Percentiles rank a stretch among this genome's conserved stretches.
Evolutionary conservation across 2,113 vertebrate genomes (phyloP).

Genomic region (Dipodomys merriami): DNA sequence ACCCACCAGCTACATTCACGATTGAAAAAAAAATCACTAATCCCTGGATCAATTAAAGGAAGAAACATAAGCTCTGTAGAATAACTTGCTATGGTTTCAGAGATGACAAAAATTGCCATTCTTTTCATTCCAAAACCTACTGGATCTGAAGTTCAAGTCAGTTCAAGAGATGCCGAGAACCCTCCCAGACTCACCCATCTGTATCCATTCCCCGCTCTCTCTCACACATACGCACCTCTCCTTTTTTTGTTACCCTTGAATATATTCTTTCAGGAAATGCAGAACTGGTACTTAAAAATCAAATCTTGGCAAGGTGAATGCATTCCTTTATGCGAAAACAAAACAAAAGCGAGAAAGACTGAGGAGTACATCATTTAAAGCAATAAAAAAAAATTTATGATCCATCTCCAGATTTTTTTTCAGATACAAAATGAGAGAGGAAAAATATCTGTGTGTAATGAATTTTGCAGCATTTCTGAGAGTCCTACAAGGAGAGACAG

Average conservation of each 20-base stretch:
- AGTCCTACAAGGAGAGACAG: constrained; percentile 73
- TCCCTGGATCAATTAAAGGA: neutral
- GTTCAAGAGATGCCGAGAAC: neutral
- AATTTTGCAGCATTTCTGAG: constrained; percentile 81
- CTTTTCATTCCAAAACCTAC: constrained; percentile 65
- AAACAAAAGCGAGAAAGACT: constrained; percentile 73
- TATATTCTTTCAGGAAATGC: constrained; percentile 82
- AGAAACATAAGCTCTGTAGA: neutral
- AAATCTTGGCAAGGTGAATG: constrained; percentile 85
- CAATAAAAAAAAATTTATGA: constrained; percentile 86
- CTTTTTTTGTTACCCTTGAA: constrained; percentile 67
- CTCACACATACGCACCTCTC: too few relatives aligned
- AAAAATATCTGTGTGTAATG: constrained; percentile 65
- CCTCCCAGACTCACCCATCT: neutral
- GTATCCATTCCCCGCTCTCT: neutral
- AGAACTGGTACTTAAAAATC: constrained; percentile 79
- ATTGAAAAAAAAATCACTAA: neutral
- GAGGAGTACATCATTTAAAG: constrained; percentile 84
- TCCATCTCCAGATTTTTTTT: constrained; percentile 80
- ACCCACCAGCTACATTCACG: neutral
- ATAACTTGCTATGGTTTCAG: neutral
- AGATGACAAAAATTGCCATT: neutral
- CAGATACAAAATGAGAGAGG: constrained; percentile 81
- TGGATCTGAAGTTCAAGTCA: constrained; percentile 49
- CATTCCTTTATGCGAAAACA: constrained; percentile 82